phyloP scores from a whole-genome alignment of 2,113 vertebrate genomes.

The Gambusia holbrooki region DNA sequence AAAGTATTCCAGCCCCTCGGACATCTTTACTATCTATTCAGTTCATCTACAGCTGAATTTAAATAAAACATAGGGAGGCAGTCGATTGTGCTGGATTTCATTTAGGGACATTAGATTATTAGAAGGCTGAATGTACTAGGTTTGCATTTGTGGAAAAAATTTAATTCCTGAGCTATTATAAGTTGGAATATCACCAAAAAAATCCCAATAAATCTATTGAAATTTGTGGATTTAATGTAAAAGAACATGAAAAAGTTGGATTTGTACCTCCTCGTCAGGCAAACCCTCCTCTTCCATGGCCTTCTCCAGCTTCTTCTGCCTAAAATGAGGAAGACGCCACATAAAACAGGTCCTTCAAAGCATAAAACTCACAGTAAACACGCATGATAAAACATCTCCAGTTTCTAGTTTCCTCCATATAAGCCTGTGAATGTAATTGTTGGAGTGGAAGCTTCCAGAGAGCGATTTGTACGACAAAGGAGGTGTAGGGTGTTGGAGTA shows the following conservation, averaged over 20 bases:
- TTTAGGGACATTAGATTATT: no score
- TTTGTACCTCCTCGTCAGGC: slow-evolving; percentile 90
- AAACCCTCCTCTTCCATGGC: slow-evolving; percentile 97
- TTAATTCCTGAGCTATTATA: not conserved
- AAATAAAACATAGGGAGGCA: no score
- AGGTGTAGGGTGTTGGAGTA: not conserved
- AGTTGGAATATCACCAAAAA: not conserved
- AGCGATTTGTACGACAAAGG: not conserved
- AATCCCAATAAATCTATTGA: not conserved
- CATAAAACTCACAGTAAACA: not conserved
- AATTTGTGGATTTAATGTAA: not conserved
- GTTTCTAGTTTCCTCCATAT: not conserved
- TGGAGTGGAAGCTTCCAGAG: not conserved
- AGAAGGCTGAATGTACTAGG: no score
- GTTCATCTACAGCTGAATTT: no score
- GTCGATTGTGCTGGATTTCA: no score
- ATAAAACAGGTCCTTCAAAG: not conserved
- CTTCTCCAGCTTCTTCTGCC: slow-evolving; percentile 97
- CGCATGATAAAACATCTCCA: not conserved
- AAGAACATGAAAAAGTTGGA: not conserved
- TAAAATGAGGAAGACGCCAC: slow-evolving; percentile 12
- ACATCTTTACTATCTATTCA: no score
- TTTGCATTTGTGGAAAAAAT: no score
- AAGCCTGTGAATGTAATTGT: not conserved
- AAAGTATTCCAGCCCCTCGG: no score